These are phyloP conservation scores for Halictus ligatus DNA, from an alignment of 2,888 invertebrate genomes.

Conservation along the genomic window DNA sequence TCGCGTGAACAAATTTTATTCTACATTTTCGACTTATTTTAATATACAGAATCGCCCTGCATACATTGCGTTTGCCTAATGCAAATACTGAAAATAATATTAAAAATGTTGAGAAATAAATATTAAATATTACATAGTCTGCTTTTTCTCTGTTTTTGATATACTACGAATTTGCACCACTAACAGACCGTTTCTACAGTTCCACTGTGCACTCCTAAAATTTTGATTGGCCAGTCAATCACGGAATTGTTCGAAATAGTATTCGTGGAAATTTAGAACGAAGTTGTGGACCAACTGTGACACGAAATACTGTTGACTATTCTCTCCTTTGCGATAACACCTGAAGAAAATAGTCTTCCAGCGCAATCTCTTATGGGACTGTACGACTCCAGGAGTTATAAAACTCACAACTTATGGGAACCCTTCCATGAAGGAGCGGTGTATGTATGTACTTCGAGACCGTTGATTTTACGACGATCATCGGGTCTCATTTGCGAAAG, in stretches of 20 bases:
- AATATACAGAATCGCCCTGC: no score
- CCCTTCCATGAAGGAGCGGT: conserved; percentile 18
- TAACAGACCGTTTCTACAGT: no score
- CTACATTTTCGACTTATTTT: no score
- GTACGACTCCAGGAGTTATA: conserved; percentile 7
- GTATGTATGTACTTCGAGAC: not conserved
- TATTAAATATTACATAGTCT: no score
- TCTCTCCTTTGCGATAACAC: conserved; percentile 23
- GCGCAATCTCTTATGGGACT: conserved; percentile 1
- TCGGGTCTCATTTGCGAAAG: not conserved
- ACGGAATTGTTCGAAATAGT: conserved; percentile 1
- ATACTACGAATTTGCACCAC: no score
- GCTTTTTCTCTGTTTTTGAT: no score
- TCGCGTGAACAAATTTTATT: no score
- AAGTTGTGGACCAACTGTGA: not conserved
- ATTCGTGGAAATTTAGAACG: not conserved
- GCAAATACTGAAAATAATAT: no score
- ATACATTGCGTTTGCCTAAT: no score
- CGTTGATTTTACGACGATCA: conserved; percentile 20
- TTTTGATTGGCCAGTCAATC: not conserved
- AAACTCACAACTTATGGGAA: conserved; percentile 20
- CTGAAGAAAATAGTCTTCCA: conserved; percentile 21
- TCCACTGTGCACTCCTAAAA: not conserved
- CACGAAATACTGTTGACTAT: conserved; percentile 12
- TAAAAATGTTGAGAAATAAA: no score